phyloP scores from a whole-genome alignment of 2,113 vertebrate genomes.

The Ochotona princeps region DNA sequence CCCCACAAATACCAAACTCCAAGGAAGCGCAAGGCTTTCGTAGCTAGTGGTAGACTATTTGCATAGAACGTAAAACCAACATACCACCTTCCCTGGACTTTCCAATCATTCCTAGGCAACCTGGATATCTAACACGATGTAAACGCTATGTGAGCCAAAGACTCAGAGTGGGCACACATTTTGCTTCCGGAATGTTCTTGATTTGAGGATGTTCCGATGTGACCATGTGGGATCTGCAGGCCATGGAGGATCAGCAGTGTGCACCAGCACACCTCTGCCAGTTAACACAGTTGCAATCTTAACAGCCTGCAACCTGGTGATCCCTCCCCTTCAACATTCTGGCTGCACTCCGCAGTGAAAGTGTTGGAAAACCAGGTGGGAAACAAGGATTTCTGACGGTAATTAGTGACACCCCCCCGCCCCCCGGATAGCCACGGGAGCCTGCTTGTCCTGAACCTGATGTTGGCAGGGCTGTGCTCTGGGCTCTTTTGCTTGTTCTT shows the following conservation, averaged over 20 bases:
- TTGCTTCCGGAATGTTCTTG: neutral
- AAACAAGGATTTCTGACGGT: neutral
- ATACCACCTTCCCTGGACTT: neutral
- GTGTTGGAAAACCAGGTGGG: neutral
- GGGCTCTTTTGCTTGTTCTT: neutral
- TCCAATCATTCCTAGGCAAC: neutral
- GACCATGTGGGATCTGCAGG: too few species aligned
- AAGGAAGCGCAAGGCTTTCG: neutral
- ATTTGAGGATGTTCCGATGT: neutral
- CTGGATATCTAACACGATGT: neutral
- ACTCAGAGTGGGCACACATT: neutral
- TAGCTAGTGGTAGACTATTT: neutral
- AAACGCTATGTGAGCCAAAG: neutral
- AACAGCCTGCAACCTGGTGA: neutral
- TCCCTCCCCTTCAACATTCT: neutral
- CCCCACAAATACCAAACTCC: fast-evolving
- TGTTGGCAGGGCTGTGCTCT: neutral
- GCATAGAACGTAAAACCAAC: neutral
- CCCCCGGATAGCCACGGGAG: too few species aligned
- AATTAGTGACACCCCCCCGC: neutral
- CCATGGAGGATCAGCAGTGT: neutral
- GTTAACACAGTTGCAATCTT: neutral
- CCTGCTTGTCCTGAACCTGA: neutral
- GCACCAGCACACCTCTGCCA: too few species aligned
- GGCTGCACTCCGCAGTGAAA: neutral